Evolutionary conservation across 2,797 vertebrate genomes (phyloP).

Genomic region (Urosaurus nigricauda): DNA sequence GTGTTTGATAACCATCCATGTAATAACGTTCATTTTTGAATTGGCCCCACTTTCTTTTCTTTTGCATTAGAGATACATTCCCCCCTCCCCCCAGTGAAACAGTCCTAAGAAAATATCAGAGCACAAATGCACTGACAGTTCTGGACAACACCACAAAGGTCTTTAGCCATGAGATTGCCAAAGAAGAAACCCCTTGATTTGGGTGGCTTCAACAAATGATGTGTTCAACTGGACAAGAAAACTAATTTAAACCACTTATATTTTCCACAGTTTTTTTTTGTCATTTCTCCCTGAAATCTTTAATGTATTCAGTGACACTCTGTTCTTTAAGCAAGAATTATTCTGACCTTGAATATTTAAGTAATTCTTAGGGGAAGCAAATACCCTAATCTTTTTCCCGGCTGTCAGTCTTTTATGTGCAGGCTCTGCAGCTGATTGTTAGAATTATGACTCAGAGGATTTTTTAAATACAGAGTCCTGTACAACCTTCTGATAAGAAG

Average conservation of each 20-base stretch:
- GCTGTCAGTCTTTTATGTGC: conserved; percentile 18
- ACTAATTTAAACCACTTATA: not conserved
- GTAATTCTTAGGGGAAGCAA: conserved; percentile 30
- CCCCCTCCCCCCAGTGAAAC: too few relatives aligned
- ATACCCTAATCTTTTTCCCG: conserved; percentile 6
- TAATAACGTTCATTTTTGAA: too few relatives aligned
- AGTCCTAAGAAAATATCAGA: not conserved
- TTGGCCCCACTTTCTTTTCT: too few relatives aligned
- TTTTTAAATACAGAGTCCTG: conserved; percentile 33
- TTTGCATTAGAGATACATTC: too few relatives aligned
- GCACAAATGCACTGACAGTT: not conserved
- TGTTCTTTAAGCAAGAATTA: not conserved
- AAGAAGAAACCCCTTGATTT: not conserved
- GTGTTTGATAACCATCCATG: too few relatives aligned
- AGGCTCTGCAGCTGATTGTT: conserved; percentile 25
- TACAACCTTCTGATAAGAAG: conserved; percentile 36
- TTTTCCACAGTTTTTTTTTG: conserved; percentile 12
- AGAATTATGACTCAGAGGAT: conserved; percentile 54
- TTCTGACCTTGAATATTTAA: conserved; percentile 53
- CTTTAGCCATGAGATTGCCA: not conserved
- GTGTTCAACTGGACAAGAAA: not conserved
- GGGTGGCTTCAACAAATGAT: not conserved
- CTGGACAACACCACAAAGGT: not conserved
- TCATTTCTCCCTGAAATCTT: not conserved
- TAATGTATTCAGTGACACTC: not conserved